Base-by-base conservation (phyloP, 2,113 vertebrate genomes). In the Leptobrachium ailaonicum region DNA sequence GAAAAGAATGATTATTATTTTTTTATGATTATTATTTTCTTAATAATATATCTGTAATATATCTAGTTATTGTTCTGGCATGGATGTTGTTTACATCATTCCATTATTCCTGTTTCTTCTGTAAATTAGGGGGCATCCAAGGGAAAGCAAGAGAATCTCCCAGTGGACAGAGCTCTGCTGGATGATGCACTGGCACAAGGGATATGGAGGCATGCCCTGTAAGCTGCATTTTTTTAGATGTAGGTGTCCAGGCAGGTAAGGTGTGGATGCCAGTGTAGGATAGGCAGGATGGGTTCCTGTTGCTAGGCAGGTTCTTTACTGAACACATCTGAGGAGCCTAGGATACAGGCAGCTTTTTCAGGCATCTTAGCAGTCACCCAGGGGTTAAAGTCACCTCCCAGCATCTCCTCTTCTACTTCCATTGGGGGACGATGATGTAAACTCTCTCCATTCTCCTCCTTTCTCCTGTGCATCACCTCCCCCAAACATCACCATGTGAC, bases 341-440 rank as follows among this genome's bases (percentile, higher is more conserved):
- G 32, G 4, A 6, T 11, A 44, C 60, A 43, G 5, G 53, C 67
- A 14, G 69, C 68, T 50, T 20, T n/a, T 13, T 71, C 68, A 68
- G 41, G 1, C 62, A 64, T 64, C 20, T 64, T 20, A 40, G 2
- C 77, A 13, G 79, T 1, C 63, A 41, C 5, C 50, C 73, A 90
- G 86, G 85, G 89, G 91, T 93, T 92, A 92, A 91, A 82, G 84
- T 84, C 82, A 85, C 84, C 82, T 85, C 84, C 89, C 85, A 53
- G 82, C 73, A 32, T 66, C 79, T 78, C 82, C 58, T 73, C 77
- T 73, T 56, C 60, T 47, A 40, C 71, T 53, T 93, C 91, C 90
- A 89, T 87, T 85, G 92, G 92, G 90, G 93, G 84, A 86, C 88
- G 92, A 95, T 95, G 94, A 95, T 93, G 93, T 95, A 92, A 95